These are phyloP conservation scores for Setophaga coronata DNA, from an alignment of 2,113 vertebrate genomes.

Conservation along the genomic window DNA sequence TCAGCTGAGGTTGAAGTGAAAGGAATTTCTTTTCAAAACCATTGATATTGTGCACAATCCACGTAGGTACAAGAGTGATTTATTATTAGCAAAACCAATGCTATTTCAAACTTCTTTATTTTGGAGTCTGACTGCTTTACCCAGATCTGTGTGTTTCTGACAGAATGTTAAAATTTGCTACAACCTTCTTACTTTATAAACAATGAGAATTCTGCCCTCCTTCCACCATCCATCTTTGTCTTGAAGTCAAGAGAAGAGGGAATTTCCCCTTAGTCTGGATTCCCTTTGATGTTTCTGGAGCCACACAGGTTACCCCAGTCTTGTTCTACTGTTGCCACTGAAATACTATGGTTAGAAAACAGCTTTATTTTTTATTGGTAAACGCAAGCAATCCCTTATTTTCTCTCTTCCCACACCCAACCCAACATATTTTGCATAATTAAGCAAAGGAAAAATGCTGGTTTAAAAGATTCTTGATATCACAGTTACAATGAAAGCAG, in stretches of 20 bases:
- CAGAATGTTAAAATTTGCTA: not conserved
- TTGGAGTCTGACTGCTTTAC: not conserved
- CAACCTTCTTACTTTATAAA: not conserved
- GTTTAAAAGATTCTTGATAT: not conserved
- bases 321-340: not conserved
- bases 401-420: not conserved
- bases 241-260: not conserved
- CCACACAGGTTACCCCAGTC: not conserved
- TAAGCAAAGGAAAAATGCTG: not conserved
- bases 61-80: not conserved
- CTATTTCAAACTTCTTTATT: not conserved
- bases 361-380: not conserved
- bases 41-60: not conserved
- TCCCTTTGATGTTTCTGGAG: not conserved
- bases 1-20: not conserved
- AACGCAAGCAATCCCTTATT: not conserved
- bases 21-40: conserved; percentile 1
- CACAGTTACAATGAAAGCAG: not conserved
- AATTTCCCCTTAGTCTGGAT: not conserved
- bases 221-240: not conserved
- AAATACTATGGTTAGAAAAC: not conserved
- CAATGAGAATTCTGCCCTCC: not conserved
- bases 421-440: not conserved
- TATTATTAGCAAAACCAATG: not conserved
- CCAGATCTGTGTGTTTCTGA: not conserved